Evolutionary conservation across 2,113 vertebrate genomes (phyloP).

Genomic region (Terrapene triunguis): DNA sequence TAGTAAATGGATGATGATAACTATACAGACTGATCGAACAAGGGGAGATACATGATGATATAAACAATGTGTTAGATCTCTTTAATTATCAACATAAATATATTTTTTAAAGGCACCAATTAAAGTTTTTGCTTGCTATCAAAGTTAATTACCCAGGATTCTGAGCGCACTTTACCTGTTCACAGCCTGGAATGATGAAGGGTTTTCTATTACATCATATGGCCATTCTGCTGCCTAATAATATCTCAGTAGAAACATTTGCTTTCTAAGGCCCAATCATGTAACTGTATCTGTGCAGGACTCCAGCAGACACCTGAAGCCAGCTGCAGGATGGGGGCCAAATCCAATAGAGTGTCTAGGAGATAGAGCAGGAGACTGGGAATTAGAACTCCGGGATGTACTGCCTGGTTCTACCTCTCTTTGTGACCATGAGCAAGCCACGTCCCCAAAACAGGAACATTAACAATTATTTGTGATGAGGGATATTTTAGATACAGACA

Average conservation of each 20-base stretch:
- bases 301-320: neutral
- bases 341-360: neutral
- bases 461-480: no score
- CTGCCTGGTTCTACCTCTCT: no score
- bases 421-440: no score
- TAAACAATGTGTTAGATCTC: neutral
- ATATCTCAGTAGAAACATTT: neutral
- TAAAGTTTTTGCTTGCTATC: neutral
- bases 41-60: neutral
- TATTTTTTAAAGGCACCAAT: neutral
- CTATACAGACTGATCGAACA: neutral
- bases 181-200: neutral
- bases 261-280: neutral
- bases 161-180: neutral
- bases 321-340: fast-evolving
- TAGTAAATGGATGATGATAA: neutral
- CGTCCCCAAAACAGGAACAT: no score
- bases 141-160: neutral
- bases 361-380: no score
- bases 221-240: no score
- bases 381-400: no score
- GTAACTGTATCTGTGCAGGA: fast-evolving
- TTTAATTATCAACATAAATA: neutral
- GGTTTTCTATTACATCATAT: neutral
- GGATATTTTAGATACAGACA: no score